These are phyloP conservation scores for Helogale parvula DNA, from an alignment of 2,113 vertebrate genomes.

Conservation along the genomic window DNA sequence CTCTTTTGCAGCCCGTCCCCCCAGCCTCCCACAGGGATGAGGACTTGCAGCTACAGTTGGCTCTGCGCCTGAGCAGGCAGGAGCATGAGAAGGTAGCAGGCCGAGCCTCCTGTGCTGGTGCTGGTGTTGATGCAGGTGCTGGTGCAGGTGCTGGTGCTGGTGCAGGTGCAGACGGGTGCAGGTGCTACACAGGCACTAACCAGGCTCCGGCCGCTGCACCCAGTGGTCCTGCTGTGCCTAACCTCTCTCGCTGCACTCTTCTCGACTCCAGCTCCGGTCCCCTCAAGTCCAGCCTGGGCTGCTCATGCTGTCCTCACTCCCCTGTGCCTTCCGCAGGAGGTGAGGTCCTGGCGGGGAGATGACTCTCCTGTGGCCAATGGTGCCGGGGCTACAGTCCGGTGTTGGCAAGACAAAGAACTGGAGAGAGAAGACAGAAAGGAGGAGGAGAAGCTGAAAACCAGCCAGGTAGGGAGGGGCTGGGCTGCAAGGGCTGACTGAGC, in stretches of 20 bases:
- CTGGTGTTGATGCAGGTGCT: not conserved
- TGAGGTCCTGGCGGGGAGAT: slow-evolving; percentile 91
- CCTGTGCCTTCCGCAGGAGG: slow-evolving; percentile 88
- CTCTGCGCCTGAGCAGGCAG: slow-evolving; percentile 94
- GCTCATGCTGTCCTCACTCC: not conserved
- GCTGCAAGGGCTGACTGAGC: not conserved
- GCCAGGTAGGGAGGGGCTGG: slow-evolving; percentile 80
- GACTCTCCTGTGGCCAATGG: slow-evolving; percentile 84
- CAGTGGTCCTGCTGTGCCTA: not conserved
- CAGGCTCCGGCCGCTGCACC: slow-evolving; percentile 13
- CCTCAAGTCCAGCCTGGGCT: not conserved
- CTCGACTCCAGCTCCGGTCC: not conserved
- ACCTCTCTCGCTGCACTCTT: slow-evolving; percentile 58
- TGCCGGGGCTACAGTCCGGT: slow-evolving; percentile 83
- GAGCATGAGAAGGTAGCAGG: slow-evolving; percentile 93
- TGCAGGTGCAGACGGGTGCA: not conserved
- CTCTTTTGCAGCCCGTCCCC: slow-evolving; percentile 87
- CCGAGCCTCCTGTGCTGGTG: not conserved
- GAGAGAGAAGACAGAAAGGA: slow-evolving; percentile 87
- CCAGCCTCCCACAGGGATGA: slow-evolving; percentile 93
- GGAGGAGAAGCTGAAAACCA: slow-evolving; percentile 87
- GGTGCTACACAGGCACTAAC: slow-evolving; percentile 50
- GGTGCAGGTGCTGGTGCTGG: not conserved
- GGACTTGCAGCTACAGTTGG: slow-evolving; percentile 96
- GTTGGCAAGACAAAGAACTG: slow-evolving; percentile 80